phyloP scores from a whole-genome alignment of 2,888 invertebrate species.

The Phytoseiulus persimilis region DNA sequence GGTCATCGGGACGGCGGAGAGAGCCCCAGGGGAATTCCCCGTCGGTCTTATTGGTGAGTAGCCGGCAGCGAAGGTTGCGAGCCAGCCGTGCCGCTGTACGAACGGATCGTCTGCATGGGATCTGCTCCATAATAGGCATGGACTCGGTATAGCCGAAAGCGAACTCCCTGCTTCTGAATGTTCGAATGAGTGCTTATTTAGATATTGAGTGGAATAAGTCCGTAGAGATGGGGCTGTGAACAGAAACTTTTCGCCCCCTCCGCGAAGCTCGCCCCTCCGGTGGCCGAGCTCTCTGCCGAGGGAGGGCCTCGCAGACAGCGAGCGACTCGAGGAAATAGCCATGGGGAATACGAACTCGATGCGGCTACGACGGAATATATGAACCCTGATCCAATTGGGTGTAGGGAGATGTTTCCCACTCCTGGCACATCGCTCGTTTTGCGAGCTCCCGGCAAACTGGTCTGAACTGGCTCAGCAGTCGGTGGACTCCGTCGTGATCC shows the following conservation, averaged over 20 bases:
- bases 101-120: not conserved
- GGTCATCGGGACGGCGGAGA: constrained; percentile 66
- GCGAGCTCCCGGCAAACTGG: too few relatives aligned
- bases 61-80: not conserved
- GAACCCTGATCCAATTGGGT: not conserved
- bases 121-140: not conserved
- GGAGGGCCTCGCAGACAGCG: too few relatives aligned
- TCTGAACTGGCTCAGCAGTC: not conserved
- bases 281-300: too few relatives aligned
- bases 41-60: constrained; percentile 74
- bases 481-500: not conserved
- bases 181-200: too few relatives aligned
- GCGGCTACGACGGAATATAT: too few relatives aligned
- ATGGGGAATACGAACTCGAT: not conserved
- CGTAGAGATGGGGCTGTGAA: too few relatives aligned
- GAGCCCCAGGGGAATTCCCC: constrained; percentile 68
- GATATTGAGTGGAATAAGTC: too few relatives aligned
- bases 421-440: not conserved
- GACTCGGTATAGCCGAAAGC: not conserved
- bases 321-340: not conserved
- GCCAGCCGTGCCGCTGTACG: not conserved
- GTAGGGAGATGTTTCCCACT: not conserved
- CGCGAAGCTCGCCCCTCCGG: too few relatives aligned
- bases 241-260: too few relatives aligned
- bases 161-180: too few relatives aligned